A percentile compares a stretch with the other conserved stretches of the same genome.
phyloP scores from a whole-genome alignment of 1,140 invertebrate species.

The Tetragnatha versicolor region DNA sequence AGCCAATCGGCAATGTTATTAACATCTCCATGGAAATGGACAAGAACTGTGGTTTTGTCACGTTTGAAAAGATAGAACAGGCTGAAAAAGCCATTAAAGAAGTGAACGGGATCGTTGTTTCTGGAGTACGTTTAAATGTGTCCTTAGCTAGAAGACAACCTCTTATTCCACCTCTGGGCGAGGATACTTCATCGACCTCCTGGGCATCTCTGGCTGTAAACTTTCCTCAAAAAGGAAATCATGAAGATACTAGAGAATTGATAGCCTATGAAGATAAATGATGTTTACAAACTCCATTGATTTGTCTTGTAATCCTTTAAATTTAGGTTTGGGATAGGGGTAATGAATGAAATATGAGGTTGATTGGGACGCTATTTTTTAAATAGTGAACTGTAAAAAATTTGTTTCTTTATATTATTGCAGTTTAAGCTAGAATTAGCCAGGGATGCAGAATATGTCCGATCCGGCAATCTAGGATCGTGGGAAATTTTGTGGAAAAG shows the following conservation, averaged over 20 bases:
- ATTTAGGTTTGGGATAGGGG: too few species aligned
- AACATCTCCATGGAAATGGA: slow-evolving; percentile 90
- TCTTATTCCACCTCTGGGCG: slow-evolving; percentile 78
- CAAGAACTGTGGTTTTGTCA: slow-evolving; percentile 89
- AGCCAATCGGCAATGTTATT: slow-evolving; percentile 79
- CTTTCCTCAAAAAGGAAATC: slow-evolving; percentile 74
- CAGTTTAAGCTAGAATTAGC: too few species aligned
- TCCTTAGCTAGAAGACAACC: slow-evolving; percentile 83
- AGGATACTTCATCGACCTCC: slow-evolving; percentile 73
- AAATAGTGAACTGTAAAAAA: too few species aligned
- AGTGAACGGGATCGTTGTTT: slow-evolving; percentile 82
- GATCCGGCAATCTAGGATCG: too few species aligned
- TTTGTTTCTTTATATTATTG: too few species aligned
- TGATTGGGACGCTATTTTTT: too few species aligned
- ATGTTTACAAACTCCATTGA: too few species aligned
- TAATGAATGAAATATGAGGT: too few species aligned
- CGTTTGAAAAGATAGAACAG: slow-evolving; percentile 87
- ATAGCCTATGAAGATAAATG: slow-evolving; percentile 63
- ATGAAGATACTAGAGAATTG: slow-evolving; percentile 62
- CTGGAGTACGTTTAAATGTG: slow-evolving; percentile 80
- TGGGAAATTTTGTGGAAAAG: too few species aligned
- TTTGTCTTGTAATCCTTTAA: too few species aligned
- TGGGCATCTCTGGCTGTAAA: slow-evolving; percentile 78
- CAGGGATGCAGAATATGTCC: too few species aligned
- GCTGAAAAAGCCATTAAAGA: slow-evolving; percentile 86